Percentiles rank a stretch among this genome's conserved stretches.
These are phyloP conservation scores for Chelidonichthys spinosus DNA, from an alignment of 2,797 vertebrate genomes.

Conservation along the genomic window DNA sequence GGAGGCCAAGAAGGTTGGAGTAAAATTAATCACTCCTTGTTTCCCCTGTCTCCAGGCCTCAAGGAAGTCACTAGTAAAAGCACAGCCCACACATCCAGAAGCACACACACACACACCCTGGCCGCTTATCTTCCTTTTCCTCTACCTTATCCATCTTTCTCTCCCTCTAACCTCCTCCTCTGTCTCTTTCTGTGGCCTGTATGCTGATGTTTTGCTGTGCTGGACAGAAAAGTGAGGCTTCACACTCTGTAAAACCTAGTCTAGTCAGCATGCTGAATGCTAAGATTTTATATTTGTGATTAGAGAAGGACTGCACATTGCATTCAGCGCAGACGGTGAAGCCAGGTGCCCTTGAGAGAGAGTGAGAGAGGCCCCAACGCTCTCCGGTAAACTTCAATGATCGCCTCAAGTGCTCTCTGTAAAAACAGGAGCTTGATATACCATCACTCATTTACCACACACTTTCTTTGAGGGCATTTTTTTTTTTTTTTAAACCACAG, in stretches of 20 bases:
- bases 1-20: slow-evolving; percentile 74
- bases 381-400: slow-evolving; percentile 62
- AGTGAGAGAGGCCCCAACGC: slow-evolving; percentile 52
- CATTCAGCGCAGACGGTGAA: slow-evolving; percentile 45
- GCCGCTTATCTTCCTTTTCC: slow-evolving; percentile 67
- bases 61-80: slow-evolving; percentile 63
- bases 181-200: slow-evolving; percentile 55
- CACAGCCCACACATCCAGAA: slow-evolving; percentile 64
- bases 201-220: slow-evolving; percentile 62
- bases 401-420: slow-evolving; percentile 61
- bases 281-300: slow-evolving; percentile 68
- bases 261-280: slow-evolving; percentile 59
- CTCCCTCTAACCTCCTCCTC: slow-evolving; percentile 54
- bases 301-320: slow-evolving; percentile 38
- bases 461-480: slow-evolving; percentile 43
- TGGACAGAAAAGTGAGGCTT: slow-evolving; percentile 61
- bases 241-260: slow-evolving; percentile 53
- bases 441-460: slow-evolving; percentile 56
- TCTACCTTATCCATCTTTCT: slow-evolving; percentile 71
- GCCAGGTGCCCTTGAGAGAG: slow-evolving; percentile 66
- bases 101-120: slow-evolving; percentile 35
- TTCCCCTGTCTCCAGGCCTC: slow-evolving; percentile 73
- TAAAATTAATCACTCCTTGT: slow-evolving; percentile 84
- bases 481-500: slow-evolving; percentile 21
- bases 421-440: slow-evolving; percentile 63